Conservation (phyloP, 1,140 invertebrate species). For the Drosophila bipectinata region DNA sequence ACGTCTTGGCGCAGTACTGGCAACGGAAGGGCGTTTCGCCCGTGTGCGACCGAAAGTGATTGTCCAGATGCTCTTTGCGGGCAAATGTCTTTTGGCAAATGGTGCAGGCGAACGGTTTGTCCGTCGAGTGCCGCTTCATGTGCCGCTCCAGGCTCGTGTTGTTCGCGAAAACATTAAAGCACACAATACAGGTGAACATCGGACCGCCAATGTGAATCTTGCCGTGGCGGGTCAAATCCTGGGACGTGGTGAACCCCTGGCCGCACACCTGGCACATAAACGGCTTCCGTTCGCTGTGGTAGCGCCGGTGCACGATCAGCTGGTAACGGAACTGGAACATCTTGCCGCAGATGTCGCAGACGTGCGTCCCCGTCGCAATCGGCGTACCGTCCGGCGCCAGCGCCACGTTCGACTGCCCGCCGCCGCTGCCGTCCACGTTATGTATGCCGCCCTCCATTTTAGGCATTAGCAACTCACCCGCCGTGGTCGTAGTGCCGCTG, state of each 20-base stretch:
- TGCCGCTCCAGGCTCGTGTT: constrained; percentile 89
- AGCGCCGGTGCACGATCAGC: constrained; percentile 91
- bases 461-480: constrained; percentile 84
- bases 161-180: constrained; percentile 91
- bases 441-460: constrained; percentile 86
- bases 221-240: constrained; percentile 90
- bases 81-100: constrained; percentile 95
- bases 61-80: constrained; percentile 93
- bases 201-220: constrained; percentile 91
- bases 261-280: constrained; percentile 94
- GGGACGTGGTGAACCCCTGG: constrained; percentile 90
- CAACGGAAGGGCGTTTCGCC: constrained; percentile 91
- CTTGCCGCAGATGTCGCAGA: constrained; percentile 93
- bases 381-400: constrained; percentile 85
- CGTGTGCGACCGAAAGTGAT: constrained; percentile 92
- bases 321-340: constrained; percentile 94
- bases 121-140: constrained; percentile 91
- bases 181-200: constrained; percentile 90
- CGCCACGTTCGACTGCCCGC: constrained; percentile 85
- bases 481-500: constrained; percentile 54
- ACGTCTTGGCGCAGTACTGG: constrained; percentile 94
- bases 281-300: constrained; percentile 93
- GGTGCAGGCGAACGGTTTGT: constrained; percentile 92
- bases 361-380: constrained; percentile 88
- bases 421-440: constrained; percentile 79